Evolutionary conservation across 2,113 vertebrate genomes (phyloP).

Genomic region (Paracanthobrama guichenoti): DNA sequence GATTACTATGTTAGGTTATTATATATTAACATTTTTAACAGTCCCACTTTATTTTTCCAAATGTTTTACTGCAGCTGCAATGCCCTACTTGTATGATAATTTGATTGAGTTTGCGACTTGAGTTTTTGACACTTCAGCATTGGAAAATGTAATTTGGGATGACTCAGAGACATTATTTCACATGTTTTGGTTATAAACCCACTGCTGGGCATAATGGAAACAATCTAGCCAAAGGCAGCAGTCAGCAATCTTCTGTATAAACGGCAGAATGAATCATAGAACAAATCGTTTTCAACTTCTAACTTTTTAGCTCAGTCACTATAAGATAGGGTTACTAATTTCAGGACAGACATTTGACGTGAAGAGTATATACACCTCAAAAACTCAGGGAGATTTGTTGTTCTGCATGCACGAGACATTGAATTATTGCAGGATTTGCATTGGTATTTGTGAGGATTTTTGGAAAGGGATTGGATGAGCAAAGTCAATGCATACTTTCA

Average conservation of each 20-base stretch:
- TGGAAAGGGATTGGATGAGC: background rate
- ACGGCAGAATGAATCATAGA: background rate
- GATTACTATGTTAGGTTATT: background rate
- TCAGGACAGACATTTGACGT: background rate
- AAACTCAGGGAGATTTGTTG: background rate
- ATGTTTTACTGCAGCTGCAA: background rate
- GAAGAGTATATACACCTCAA: background rate
- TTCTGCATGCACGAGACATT: background rate
- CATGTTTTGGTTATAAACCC: conserved; percentile 22
- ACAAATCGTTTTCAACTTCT: background rate
- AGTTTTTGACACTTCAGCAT: conserved; percentile 12
- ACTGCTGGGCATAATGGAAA: conserved; percentile 9
- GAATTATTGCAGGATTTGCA: conserved; percentile 11
- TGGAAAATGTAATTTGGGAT: conserved; percentile 26
- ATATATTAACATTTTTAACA: background rate
- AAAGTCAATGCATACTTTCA: background rate
- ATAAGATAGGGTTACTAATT: background rate
- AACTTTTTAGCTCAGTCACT: background rate
- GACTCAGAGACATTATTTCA: conserved; percentile 27
- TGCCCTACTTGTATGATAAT: background rate
- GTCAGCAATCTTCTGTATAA: background rate
- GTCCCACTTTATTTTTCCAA: background rate
- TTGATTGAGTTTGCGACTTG: conserved; percentile 6
- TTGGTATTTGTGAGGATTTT: conserved; percentile 22
- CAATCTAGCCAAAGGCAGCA: background rate